Conservation (phyloP, 2,113 vertebrate genomes). For the Leuciscus idus region DNA sequence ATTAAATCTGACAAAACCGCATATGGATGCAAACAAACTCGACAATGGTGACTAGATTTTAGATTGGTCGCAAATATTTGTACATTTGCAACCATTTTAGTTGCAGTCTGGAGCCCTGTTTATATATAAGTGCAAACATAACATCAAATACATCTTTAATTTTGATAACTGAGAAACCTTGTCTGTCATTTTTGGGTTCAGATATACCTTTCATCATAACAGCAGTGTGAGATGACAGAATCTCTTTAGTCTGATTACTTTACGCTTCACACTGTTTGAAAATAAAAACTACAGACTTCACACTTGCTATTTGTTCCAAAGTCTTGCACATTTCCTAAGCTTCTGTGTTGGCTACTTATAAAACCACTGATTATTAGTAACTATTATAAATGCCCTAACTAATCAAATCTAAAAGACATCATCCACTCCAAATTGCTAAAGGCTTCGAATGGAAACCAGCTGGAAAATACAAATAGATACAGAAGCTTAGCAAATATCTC, state of each 20-base stretch:
- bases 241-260: slow-evolving; percentile 10
- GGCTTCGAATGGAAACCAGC: not conserved
- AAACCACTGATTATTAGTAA: not conserved
- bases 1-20: not conserved
- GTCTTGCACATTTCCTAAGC: slow-evolving; percentile 73
- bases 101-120: not conserved
- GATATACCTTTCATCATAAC: slow-evolving; percentile 51
- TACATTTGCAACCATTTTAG: slow-evolving; percentile 1
- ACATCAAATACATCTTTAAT: slow-evolving; percentile 11
- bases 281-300: slow-evolving; percentile 12
- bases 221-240: slow-evolving; percentile 48
- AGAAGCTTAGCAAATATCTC: slow-evolving; percentile 79
- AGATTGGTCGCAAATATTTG: not conserved
- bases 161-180: slow-evolving; percentile 40
- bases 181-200: slow-evolving; percentile 75
- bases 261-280: not conserved
- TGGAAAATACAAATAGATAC: slow-evolving; percentile 41
- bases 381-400: not conserved
- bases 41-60: not conserved
- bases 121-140: not conserved
- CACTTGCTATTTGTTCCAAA: not conserved
- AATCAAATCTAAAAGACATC: slow-evolving; percentile 18
- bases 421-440: not conserved
- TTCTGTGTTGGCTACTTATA: slow-evolving; percentile 67
- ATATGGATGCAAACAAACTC: not conserved